Evolutionary conservation across 2,888 invertebrate species (phyloP).

Genomic region (Penaeus monodon): DNA sequence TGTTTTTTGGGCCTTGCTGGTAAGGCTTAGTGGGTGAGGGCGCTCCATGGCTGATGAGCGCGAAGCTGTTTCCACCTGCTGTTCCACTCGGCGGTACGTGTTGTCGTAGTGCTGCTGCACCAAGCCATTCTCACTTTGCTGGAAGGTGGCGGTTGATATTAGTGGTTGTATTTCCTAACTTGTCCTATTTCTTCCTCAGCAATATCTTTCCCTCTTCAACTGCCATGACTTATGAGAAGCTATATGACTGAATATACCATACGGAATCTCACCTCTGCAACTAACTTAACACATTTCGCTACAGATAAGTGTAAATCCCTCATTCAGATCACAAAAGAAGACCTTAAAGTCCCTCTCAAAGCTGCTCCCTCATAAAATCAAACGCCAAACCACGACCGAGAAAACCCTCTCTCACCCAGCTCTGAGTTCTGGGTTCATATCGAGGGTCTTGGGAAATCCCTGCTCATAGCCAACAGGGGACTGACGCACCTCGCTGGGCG

Average conservation of each 20-base stretch:
- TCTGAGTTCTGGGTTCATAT: constrained; percentile 10
- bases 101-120: constrained; percentile 63
- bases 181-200: too few species aligned
- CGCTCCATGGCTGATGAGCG: constrained; percentile 38
- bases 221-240: too few species aligned
- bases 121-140: constrained; percentile 8
- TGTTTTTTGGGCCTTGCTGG: constrained; percentile 66
- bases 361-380: too few species aligned
- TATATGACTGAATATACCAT: too few species aligned
- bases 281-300: too few species aligned
- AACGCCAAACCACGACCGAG: too few species aligned
- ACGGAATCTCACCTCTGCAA: too few species aligned
- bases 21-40: constrained; percentile 66
- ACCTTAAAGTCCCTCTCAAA: background rate
- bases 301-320: too few species aligned
- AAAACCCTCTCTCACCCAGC: background rate
- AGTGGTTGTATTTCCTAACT: too few species aligned
- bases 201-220: too few species aligned
- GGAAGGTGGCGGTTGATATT: background rate
- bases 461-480: constrained; percentile 33
- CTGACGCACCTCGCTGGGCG: constrained; percentile 41
- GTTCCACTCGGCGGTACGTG: constrained; percentile 64
- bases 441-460: constrained; percentile 35
- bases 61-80: constrained; percentile 63
- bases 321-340: too few species aligned